Percentiles rank a stretch among this genome's conserved stretches.
These are phyloP conservation scores for Eidolon dupreanum DNA, from an alignment of 2,797 vertebrate genomes.

Conservation along the genomic window DNA sequence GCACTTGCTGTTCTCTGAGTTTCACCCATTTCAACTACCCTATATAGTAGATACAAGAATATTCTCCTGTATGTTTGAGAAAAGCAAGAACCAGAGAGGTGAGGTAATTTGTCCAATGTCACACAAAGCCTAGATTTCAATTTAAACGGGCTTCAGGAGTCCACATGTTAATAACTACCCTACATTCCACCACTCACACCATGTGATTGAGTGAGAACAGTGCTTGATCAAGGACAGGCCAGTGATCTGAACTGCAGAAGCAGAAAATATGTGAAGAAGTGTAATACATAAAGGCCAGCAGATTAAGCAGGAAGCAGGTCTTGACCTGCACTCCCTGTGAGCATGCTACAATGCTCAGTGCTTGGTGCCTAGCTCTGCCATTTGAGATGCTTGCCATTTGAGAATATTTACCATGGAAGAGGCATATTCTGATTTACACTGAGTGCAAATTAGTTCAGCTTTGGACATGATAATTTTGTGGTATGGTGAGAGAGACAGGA, in stretches of 20 bases:
- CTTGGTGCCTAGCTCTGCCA: not conserved
- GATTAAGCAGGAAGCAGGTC: not conserved
- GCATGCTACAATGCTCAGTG: not conserved
- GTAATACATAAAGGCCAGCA: not conserved
- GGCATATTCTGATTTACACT: not conserved
- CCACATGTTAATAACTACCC: not conserved
- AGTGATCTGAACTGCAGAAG: not conserved
- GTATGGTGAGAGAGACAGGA: not conserved
- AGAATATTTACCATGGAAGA: not conserved
- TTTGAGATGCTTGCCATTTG: not conserved
- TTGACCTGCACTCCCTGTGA: not conserved
- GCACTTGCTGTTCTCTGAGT: not conserved
- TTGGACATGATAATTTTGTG: not conserved
- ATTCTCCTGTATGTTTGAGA: not conserved
- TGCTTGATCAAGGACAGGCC: not conserved
- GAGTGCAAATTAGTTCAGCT: not conserved
- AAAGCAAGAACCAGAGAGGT: not conserved
- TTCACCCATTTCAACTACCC: not conserved
- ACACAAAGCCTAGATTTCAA: conserved; percentile 5
- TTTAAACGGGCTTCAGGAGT: not conserved
- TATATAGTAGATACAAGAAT: not conserved
- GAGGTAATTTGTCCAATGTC: not conserved
- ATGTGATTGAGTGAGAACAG: not conserved
- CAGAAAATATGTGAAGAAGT: not conserved
- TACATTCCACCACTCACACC: not conserved